phyloP scores from a whole-genome alignment of 2,888 invertebrate species.

The Dolomedes plantarius region DNA sequence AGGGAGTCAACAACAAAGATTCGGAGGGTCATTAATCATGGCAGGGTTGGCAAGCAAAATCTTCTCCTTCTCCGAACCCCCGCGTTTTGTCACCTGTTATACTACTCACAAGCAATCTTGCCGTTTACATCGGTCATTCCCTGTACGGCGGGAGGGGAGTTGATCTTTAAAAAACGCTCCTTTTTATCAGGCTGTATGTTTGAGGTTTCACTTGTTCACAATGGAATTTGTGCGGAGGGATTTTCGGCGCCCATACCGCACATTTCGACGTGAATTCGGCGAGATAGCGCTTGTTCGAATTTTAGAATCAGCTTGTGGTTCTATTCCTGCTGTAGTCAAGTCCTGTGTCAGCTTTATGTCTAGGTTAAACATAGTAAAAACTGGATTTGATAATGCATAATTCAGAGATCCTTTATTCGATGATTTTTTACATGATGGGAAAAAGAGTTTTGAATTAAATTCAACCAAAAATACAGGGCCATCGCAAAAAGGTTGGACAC shows the following conservation, averaged over 20 bases:
- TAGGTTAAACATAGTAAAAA: too few relatives aligned
- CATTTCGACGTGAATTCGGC: background rate
- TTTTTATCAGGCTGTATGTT: background rate
- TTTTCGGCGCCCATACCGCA: background rate
- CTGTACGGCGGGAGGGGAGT: background rate
- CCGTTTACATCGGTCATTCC: slow-evolving; percentile 53
- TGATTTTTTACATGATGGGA: too few relatives aligned
- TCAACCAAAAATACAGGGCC: too few relatives aligned
- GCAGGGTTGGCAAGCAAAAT: slow-evolving; percentile 14
- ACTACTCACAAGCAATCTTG: slow-evolving; percentile 29
- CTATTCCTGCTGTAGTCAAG: too few relatives aligned
- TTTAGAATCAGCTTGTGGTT: too few relatives aligned
- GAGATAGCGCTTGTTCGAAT: too few relatives aligned
- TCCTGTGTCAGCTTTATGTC: too few relatives aligned
- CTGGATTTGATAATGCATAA: too few relatives aligned
- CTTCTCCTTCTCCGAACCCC: slow-evolving; percentile 7
- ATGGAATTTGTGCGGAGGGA: background rate
- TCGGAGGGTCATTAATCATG: slow-evolving; percentile 11
- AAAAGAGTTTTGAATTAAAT: too few relatives aligned
- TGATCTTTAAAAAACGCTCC: slow-evolving; percentile 1
- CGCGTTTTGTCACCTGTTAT: slow-evolving; percentile 59
- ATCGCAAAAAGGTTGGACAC: too few relatives aligned
- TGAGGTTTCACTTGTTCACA: background rate
- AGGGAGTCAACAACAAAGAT: slow-evolving; percentile 44
- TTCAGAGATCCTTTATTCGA: too few relatives aligned